Conservation (phyloP, 2,797 vertebrate genomes). For the Bucorvus abyssinicus region DNA sequence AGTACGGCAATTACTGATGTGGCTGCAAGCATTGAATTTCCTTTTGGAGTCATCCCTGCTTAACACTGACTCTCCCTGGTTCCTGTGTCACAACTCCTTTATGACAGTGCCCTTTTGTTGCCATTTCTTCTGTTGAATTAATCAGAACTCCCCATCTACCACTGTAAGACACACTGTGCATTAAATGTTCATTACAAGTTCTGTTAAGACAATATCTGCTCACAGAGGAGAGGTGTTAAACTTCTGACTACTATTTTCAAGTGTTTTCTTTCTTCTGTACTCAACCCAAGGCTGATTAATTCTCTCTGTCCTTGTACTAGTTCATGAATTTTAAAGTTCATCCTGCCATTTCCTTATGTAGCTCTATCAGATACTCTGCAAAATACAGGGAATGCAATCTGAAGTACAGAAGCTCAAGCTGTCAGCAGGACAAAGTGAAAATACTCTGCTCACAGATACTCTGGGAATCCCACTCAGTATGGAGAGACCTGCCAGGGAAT, state of each 20-base stretch:
- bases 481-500: constrained; percentile 61
- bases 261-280: constrained; percentile 61
- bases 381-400: constrained; percentile 15
- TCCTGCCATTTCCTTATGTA: constrained; percentile 23
- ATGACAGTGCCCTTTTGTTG: constrained; percentile 9
- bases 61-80: not conserved
- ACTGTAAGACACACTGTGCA: constrained; percentile 1
- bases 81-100: not conserved
- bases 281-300: constrained; percentile 64
- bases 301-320: constrained; percentile 44
- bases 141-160: constrained; percentile 31
- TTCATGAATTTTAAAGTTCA: constrained; percentile 66
- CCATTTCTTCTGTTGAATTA: constrained; percentile 47
- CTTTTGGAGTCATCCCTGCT: not conserved
- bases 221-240: constrained; percentile 61
- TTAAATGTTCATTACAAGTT: constrained; percentile 64
- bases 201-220: constrained; percentile 56
- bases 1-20: not conserved
- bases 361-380: constrained; percentile 1
- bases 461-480: constrained; percentile 53
- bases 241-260: constrained; percentile 64
- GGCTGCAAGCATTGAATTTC: not conserved
- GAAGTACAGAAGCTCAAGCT: constrained; percentile 43
- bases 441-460: constrained; percentile 55
- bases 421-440: constrained; percentile 44